Conservation (phyloP, 2,113 vertebrate genomes). For the Antechinus stuartii region DNA sequence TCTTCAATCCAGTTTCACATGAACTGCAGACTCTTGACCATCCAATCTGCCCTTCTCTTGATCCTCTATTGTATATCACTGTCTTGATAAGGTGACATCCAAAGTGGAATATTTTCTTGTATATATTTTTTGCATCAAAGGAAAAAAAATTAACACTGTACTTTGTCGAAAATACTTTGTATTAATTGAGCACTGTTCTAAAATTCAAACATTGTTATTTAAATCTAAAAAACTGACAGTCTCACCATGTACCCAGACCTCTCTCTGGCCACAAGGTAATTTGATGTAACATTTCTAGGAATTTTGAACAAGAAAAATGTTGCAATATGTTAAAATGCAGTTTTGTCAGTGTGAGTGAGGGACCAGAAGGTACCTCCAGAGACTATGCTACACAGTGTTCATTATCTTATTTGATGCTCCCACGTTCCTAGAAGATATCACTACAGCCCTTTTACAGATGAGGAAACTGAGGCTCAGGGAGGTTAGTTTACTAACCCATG, state of each 20-base stretch:
- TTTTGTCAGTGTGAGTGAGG: neutral
- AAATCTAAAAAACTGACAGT: neutral
- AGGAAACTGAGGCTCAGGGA: neutral
- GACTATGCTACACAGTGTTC: neutral
- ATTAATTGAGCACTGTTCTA: neutral
- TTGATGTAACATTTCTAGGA: neutral
- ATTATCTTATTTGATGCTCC: neutral
- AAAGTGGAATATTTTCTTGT: neutral
- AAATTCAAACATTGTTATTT: neutral
- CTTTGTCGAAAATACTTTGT: neutral
- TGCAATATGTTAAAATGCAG: neutral
- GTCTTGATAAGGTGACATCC: neutral
- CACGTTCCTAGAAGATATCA: neutral
- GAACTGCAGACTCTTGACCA: neutral
- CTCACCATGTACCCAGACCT: neutral
- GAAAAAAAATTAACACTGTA: neutral
- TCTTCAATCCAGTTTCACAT: neutral
- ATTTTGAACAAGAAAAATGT: neutral
- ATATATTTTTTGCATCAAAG: neutral
- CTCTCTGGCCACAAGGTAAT: neutral
- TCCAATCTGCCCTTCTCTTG: neutral
- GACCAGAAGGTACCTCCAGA: too few species aligned
- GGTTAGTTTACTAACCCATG: too few species aligned
- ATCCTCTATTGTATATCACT: neutral
- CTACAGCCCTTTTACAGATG: neutral